Evolutionary conservation across 1,140 invertebrate species (phyloP).

Genomic region (Pseudomyrmex gracilis): DNA sequence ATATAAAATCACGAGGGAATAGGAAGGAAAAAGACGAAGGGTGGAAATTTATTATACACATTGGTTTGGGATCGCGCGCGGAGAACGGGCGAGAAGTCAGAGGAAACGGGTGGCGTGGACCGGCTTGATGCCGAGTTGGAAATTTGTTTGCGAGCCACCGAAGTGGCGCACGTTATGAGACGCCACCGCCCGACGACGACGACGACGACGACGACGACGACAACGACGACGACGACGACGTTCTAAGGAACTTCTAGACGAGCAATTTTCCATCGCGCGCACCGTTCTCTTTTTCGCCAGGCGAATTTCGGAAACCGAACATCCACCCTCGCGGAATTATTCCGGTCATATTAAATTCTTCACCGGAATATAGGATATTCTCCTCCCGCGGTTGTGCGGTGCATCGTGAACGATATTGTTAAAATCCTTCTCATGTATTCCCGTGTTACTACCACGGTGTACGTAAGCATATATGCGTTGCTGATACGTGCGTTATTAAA

Average conservation of each 20-base stretch:
- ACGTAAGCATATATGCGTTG: constrained; percentile 8
- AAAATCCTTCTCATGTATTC: constrained; percentile 32
- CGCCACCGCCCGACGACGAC: neutral
- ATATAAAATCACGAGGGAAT: constrained; percentile 39
- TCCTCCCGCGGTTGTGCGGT: neutral
- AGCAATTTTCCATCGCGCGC: constrained; percentile 35
- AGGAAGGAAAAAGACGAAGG: neutral
- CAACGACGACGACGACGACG: neutral
- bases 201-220: too few species aligned
- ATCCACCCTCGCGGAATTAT: constrained; percentile 33
- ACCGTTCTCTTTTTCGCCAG: constrained; percentile 7
- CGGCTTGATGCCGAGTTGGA: constrained; percentile 12
- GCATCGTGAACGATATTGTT: constrained; percentile 47
- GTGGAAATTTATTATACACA: constrained; percentile 40
- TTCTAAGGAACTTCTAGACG: constrained; percentile 35
- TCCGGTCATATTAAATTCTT: constrained; percentile 58
- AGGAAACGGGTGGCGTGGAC: neutral
- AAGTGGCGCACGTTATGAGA: constrained; percentile 39
- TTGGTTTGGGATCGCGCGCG: constrained; percentile 2
- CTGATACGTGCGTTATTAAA: constrained; percentile 27
- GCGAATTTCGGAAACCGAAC: constrained; percentile 37
- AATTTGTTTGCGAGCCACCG: constrained; percentile 34
- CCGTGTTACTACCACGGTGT: neutral
- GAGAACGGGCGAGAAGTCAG: neutral
- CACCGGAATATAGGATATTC: constrained; percentile 34